phyloP scores from a whole-genome alignment of 2,888 invertebrate species.

The Panopea generosa region DNA sequence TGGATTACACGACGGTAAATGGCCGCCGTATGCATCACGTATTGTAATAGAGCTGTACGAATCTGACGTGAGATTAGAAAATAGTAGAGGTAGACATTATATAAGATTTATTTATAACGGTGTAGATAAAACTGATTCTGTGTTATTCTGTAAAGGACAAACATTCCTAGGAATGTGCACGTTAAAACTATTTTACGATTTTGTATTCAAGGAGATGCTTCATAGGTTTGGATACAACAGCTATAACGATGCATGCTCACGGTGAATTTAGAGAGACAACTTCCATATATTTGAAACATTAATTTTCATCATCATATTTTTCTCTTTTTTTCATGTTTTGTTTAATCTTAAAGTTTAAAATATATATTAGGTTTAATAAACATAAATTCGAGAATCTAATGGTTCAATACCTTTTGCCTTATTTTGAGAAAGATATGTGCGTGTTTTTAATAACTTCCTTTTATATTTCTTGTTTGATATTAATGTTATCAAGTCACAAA shows the following conservation, averaged over 20 bases:
- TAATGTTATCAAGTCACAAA: too few species aligned
- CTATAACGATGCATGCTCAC: conserved; percentile 39
- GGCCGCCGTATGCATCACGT: conserved; percentile 94
- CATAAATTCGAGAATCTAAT: too few species aligned
- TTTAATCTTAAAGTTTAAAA: too few species aligned
- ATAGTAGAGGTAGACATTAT: conserved; percentile 88
- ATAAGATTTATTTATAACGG: conserved; percentile 95
- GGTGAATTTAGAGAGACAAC: not conserved
- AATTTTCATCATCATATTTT: too few species aligned
- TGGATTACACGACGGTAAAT: conserved; percentile 88
- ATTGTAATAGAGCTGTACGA: conserved; percentile 94
- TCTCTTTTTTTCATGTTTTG: too few species aligned
- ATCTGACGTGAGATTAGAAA: conserved; percentile 12
- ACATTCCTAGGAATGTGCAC: conserved; percentile 88
- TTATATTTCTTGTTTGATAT: too few species aligned
- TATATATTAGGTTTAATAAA: too few species aligned
- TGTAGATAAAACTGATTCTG: conserved; percentile 92
- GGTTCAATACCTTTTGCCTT: too few species aligned
- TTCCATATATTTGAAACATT: too few species aligned
- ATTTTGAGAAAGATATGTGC: too few species aligned
- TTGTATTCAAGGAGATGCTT: conserved; percentile 95
- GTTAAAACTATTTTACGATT: conserved; percentile 94
- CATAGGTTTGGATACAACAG: conserved; percentile 84
- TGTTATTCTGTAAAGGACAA: conserved; percentile 90
- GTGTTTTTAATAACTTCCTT: too few species aligned